These are phyloP conservation scores for Apamea sordens DNA, from an alignment of 2,888 invertebrate genomes.

Conservation along the genomic window DNA sequence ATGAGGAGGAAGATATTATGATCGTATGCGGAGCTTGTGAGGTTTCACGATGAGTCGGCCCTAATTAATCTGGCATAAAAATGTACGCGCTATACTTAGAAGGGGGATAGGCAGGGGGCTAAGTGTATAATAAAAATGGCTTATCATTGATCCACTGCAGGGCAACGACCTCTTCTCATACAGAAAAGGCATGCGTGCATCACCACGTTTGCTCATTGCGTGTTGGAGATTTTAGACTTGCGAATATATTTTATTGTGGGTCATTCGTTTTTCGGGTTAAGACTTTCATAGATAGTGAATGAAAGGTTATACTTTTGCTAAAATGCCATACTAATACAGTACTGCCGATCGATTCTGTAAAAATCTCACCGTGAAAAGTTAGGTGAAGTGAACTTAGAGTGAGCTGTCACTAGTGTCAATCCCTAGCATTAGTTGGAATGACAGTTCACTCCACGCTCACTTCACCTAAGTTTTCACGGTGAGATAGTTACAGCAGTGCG, in stretches of 20 bases:
- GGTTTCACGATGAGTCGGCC: constrained; percentile 33
- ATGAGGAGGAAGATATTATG: constrained; percentile 16
- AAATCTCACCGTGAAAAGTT: too few relatives aligned
- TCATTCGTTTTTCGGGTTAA: not conserved
- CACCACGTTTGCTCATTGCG: not conserved
- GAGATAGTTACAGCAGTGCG: too few relatives aligned
- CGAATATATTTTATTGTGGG: not conserved
- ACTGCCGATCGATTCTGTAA: too few relatives aligned
- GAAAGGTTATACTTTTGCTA: not conserved
- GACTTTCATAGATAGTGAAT: not conserved
- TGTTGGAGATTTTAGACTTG: not conserved
- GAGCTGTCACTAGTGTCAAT: too few relatives aligned
- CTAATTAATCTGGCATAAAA: constrained; percentile 46
- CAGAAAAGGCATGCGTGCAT: not conserved
- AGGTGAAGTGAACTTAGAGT: too few relatives aligned
- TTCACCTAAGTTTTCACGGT: too few relatives aligned
- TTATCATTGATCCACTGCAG: not conserved
- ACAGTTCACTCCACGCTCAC: too few relatives aligned
- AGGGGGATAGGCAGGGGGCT: not conserved
- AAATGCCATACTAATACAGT: too few relatives aligned
- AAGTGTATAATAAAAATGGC: not conserved
- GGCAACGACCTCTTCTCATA: not conserved
- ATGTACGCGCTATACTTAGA: constrained; percentile 6
- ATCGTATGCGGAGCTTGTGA: constrained; percentile 16
- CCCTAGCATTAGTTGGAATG: too few relatives aligned